These are phyloP conservation scores for Cheilosia impressa DNA, from an alignment of 2,888 invertebrate genomes.

Conservation along the genomic window DNA sequence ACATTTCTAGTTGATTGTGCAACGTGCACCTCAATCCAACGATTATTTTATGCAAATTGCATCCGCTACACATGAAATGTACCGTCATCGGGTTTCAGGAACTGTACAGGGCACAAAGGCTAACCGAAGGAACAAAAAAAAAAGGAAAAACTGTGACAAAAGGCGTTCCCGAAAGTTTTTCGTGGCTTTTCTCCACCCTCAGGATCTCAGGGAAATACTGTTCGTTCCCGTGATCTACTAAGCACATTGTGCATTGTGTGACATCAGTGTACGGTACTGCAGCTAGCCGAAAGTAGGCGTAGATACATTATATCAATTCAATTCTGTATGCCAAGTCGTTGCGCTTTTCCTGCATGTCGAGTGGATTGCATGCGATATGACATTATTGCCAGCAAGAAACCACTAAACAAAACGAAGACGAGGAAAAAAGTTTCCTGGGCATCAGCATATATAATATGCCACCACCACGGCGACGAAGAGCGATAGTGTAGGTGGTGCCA, in stretches of 20 bases:
- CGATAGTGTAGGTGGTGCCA: slow-evolving; percentile 76
- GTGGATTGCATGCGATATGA: slow-evolving; percentile 70
- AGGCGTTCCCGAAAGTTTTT: slow-evolving; percentile 70
- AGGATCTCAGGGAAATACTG: slow-evolving; percentile 51
- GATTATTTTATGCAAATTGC: slow-evolving; percentile 70
- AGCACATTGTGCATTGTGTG: slow-evolving; percentile 61
- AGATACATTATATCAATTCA: slow-evolving; percentile 70
- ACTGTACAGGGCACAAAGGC: slow-evolving; percentile 11
- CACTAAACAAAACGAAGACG: slow-evolving; percentile 3
- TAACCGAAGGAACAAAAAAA: not conserved
- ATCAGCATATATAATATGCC: slow-evolving; percentile 38
- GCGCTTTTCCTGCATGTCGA: slow-evolving; percentile 70
- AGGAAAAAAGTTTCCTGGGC: slow-evolving; percentile 51
- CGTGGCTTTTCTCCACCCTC: slow-evolving; percentile 71
- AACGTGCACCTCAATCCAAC: slow-evolving; percentile 21
- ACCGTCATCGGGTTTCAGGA: slow-evolving; percentile 1
- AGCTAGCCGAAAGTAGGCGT: slow-evolving; percentile 62
- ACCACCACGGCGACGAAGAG: slow-evolving; percentile 37
- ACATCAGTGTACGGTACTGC: slow-evolving; percentile 56
- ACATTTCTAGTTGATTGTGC: slow-evolving; percentile 19
- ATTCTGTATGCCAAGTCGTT: slow-evolving; percentile 72
- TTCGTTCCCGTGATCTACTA: slow-evolving; percentile 73
- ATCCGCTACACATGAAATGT: slow-evolving; percentile 42
- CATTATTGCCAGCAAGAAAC: slow-evolving; percentile 36
- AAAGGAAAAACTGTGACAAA: slow-evolving; percentile 52